Evolutionary conservation across 2,797 vertebrate genomes (phyloP).

Genomic region (Halcyon smyrnensis): DNA sequence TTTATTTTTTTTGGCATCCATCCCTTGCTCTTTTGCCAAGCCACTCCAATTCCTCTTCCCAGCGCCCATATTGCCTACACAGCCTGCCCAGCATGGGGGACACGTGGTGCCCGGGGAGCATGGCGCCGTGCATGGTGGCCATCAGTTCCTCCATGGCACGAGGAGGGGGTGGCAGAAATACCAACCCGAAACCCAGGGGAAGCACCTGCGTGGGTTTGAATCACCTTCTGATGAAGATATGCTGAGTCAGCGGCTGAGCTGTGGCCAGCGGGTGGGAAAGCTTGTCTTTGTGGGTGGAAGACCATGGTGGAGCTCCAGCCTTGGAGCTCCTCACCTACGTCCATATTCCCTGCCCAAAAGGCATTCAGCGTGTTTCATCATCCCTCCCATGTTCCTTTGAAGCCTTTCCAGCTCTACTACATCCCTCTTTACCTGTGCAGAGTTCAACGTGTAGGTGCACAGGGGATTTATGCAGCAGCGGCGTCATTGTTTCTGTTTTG

Average conservation of each 20-base stretch:
- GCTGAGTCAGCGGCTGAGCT: background rate
- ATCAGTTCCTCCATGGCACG: background rate
- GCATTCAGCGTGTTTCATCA: background rate
- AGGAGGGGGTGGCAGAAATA: background rate
- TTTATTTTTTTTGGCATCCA: background rate
- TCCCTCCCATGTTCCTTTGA: background rate
- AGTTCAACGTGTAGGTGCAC: rapidly evolving
- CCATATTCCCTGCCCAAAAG: background rate
- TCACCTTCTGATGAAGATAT: background rate
- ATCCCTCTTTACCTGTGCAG: background rate
- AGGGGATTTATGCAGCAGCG: background rate
- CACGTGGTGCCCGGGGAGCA: rapidly evolving
- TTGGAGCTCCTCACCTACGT: background rate
- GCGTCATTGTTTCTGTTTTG: background rate
- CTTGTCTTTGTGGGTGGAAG: background rate
- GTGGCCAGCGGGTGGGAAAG: background rate
- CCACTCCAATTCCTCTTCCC: slow-evolving; percentile 35
- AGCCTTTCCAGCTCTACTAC: background rate
- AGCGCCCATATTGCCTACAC: slow-evolving; percentile 65
- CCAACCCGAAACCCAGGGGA: background rate
- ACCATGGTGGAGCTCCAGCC: background rate
- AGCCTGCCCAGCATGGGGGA: background rate
- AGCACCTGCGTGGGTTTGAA: background rate
- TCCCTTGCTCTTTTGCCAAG: slow-evolving; percentile 45
- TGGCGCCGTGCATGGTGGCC: background rate